Conservation (phyloP, 2,797 vertebrate genomes). For the Odontamblyopus rebecca region DNA sequence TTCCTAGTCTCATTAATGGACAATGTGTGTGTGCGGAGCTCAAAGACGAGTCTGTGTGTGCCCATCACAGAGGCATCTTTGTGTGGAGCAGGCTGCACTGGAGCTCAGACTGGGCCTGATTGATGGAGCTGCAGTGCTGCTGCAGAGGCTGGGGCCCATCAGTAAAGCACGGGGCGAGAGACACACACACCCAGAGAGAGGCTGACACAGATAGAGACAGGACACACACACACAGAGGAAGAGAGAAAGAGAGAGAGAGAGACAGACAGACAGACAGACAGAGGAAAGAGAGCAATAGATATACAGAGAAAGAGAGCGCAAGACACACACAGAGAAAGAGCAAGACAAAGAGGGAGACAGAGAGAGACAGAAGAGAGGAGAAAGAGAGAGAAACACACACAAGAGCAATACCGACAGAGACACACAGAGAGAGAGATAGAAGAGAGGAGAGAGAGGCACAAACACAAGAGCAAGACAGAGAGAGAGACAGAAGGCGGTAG, state of each 20-base stretch:
- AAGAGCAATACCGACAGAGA: neutral
- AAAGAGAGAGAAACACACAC: neutral
- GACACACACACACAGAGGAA: constrained; percentile 10
- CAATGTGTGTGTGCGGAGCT: constrained; percentile 10
- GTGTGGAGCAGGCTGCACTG: constrained; percentile 42
- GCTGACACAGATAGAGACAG: neutral
- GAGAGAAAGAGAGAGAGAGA: neutral
- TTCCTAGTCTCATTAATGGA: constrained; percentile 26
- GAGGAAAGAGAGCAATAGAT: too few species aligned
- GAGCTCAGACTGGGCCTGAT: constrained; percentile 43
- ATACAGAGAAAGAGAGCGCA: too few species aligned
- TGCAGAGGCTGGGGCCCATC: constrained; percentile 64
- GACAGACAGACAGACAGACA: neutral
- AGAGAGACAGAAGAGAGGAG: constrained; percentile 10
- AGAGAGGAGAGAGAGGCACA: constrained; percentile 9
- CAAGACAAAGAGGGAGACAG: constrained; percentile 21
- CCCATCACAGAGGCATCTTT: constrained; percentile 56
- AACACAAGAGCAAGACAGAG: too few species aligned
- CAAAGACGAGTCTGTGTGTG: constrained; percentile 33
- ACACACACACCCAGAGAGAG: constrained; percentile 11
- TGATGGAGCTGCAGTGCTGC: constrained; percentile 70
- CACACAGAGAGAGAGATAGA: neutral
- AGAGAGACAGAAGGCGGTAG: constrained; percentile 16
- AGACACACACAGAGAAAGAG: neutral
- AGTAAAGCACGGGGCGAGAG: constrained; percentile 19